Percentiles rank a stretch among this genome's conserved stretches.
Conservation (phyloP, 2,888 invertebrate species). For the Cacoxenus indagator region DNA sequence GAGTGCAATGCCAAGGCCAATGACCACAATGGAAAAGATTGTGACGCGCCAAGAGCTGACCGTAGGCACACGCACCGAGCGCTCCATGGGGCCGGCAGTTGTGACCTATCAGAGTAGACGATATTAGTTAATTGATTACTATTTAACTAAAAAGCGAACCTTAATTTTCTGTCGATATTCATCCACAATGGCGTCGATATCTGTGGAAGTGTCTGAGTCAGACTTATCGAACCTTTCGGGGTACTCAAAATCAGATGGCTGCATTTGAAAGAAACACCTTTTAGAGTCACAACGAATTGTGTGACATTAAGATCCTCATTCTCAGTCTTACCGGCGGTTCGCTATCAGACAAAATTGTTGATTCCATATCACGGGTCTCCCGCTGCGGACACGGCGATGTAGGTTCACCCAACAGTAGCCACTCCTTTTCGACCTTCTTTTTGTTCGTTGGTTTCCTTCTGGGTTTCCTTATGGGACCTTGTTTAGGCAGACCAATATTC, state of each 20-base stretch:
- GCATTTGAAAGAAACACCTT: not conserved
- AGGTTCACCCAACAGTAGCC: conserved; percentile 70
- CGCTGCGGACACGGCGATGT: conserved; percentile 68
- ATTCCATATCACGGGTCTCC: conserved; percentile 66
- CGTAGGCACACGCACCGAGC: conserved; percentile 67
- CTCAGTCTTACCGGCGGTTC: conserved; percentile 64
- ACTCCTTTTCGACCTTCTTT: conserved; percentile 69
- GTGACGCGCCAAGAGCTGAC: conserved; percentile 68
- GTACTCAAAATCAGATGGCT: conserved; percentile 69
- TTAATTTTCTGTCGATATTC: conserved; percentile 82
- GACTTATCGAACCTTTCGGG: conserved; percentile 73
- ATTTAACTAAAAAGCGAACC: conserved; percentile 66
- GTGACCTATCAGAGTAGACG: conserved; percentile 58
- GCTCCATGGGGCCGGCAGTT: conserved; percentile 70
- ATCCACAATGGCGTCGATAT: conserved; percentile 83
- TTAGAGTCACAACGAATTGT: too few species aligned
- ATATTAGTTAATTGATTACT: not conserved
- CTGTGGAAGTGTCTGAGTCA: conserved; percentile 81
- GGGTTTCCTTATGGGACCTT: conserved; percentile 55
- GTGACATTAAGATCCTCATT: too few species aligned
- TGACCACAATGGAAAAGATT: conserved; percentile 64
- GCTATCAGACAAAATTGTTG: conserved; percentile 67
- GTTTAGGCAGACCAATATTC: conserved; percentile 66
- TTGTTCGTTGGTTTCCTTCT: conserved; percentile 61
- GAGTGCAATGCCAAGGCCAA: conserved; percentile 61